Evolutionary conservation across 1,140 invertebrate genomes (phyloP).

Genomic region (Hyles euphorbiae): DNA sequence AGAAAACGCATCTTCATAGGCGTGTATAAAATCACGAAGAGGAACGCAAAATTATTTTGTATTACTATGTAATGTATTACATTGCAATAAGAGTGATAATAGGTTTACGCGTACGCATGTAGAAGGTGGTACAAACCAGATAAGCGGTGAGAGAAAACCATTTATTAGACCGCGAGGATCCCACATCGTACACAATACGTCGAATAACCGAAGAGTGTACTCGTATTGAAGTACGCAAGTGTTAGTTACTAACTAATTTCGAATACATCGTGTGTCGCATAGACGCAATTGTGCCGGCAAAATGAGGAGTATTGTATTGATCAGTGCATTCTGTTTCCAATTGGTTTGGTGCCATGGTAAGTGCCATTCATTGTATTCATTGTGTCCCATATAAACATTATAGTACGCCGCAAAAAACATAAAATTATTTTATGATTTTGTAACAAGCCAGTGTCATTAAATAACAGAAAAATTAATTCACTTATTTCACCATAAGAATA

Average conservation of each 20-base stretch:
- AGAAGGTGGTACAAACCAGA: background rate
- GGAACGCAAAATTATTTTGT: background rate
- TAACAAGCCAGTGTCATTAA: too few species aligned
- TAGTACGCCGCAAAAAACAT: too few species aligned
- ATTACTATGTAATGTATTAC: background rate
- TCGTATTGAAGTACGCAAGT: slow-evolving; percentile 6
- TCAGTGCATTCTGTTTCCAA: slow-evolving; percentile 36
- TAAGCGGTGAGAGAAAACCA: slow-evolving; percentile 15
- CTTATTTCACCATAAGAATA: too few species aligned
- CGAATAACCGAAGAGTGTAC: slow-evolving; percentile 6
- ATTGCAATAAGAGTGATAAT: background rate
- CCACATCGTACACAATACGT: slow-evolving; percentile 8
- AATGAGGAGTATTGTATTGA: slow-evolving; percentile 35
- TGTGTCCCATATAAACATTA: background rate
- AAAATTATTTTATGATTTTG: too few species aligned
- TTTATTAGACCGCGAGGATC: slow-evolving; percentile 18
- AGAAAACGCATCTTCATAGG: slow-evolving; percentile 3
- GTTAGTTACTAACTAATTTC: slow-evolving; percentile 22
- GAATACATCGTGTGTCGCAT: background rate
- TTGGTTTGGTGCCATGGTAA: slow-evolving; percentile 32
- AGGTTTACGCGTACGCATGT: background rate
- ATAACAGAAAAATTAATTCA: too few species aligned
- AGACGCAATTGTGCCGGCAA: slow-evolving; percentile 11
- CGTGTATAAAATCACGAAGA: too few species aligned
- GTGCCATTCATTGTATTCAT: slow-evolving; percentile 8